Base-by-base conservation (phyloP, 2,888 invertebrate genomes). In the Stegophylla sp. region DNA sequence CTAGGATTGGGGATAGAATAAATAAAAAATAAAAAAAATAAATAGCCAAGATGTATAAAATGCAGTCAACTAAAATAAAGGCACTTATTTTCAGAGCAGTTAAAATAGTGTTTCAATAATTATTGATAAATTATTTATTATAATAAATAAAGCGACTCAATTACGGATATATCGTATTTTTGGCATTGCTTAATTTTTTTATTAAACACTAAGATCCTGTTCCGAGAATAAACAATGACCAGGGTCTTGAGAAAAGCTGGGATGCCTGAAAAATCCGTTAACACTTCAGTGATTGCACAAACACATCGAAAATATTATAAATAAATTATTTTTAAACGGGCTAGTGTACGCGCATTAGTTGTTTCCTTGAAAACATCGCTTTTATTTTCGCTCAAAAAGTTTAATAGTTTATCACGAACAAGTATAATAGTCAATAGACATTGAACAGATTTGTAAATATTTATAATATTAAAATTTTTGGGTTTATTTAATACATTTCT, bases 131-230 rank as follows among this genome's bases (percentile, higher is more conserved):
- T n/a, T n/a, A n/a, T n/a, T n/a, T n/a, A 41, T 20, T 17, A 72
- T 56, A 34, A 64, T 75, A 75, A 64, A 76, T 26, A 66, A 76
- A 2, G 53, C 53, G 13, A 53, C 56, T 28, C 56, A 51, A 76
- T 66, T 66, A 76, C 53, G 43, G 26, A 53, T 53, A 17, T 20
- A 51, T 75, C 53, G 51, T 76, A 76, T 76, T 66, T 74, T 76
- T 66, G 76, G 53, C 66, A 43, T 76, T 66, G 76, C 76, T 26
- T 66, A 66, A 67, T 59, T 77, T 45, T 56, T 45, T 67, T 67
- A 77, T 77, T 77, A 69, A 34, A 26, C 67, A 26, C 51, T 34
- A 23, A 48, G 23, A 64, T 75, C 64, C 17, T 34, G 67, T 28
- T 43, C 56, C 28, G 59, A 45, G 56, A 28, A 67, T 45, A 67